Evolutionary conservation across 2,797 vertebrate species (phyloP), one percentile per base, ranked within the genome.

Genomic region (Malurus leucopterus): DNA sequence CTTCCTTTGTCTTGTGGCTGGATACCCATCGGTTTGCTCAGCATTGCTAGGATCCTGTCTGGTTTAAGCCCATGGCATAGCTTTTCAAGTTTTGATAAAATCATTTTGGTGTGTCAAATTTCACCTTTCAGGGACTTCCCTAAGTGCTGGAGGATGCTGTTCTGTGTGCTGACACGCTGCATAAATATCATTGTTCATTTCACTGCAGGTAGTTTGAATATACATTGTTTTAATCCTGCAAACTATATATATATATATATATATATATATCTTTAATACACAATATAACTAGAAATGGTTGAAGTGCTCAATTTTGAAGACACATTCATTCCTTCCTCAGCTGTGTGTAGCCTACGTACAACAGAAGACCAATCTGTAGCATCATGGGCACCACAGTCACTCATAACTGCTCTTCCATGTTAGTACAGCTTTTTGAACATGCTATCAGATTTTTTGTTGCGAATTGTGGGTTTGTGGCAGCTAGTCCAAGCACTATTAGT

Each of bases 271-370:
- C 11, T 36, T 11, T 36, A 36, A 11, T 36, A 36, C 82, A 41
- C 36, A 38, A 36, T 68, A 46, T 77, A 94, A 86, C 67, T 90
- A 82, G 46, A 95, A 93, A 86, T 80, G 44, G 34, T 80, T 96
- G 84, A 85, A 89, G 68, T 81, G 93, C 94, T 96, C 68, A 27
- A 38, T 93, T 86, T 91, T 88, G 89, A 94, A 95, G 86, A 86
- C 44, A 86, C 59, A 63, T 92, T 96, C 51, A 44, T 89, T 90
- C 54, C 93, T 94, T 95, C 40, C 58, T 78, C 84, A 93, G 78
- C 90, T 93, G 70, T 55, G 38, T 47, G 61, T 85, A 91, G 53
- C 80, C 92, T 94, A 91, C 57, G 65, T 73, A 81, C 47, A 94
- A 41, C 2, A 27, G 73, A 80, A 83, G 92, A 89, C 62, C 32